phyloP scores from a whole-genome alignment of 53 echinoderm and acorn worm species.

The Pentamera pediparva region DNA sequence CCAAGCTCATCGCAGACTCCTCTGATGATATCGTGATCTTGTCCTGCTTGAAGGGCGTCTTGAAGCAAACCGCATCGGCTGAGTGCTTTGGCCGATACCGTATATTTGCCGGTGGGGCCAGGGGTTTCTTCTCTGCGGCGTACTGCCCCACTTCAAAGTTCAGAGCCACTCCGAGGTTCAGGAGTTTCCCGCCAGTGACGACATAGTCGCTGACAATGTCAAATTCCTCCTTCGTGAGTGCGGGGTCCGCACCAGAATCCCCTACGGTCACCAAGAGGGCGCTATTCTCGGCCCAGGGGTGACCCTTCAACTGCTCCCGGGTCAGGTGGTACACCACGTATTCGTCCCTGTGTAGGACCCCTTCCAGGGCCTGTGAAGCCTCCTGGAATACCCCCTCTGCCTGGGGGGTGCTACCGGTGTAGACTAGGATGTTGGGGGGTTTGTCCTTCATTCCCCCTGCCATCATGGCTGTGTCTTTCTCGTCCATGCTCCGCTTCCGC shows the following conservation, averaged over 20 bases:
- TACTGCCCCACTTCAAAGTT: slow-evolving; percentile 37
- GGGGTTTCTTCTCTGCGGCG: background rate
- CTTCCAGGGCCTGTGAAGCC: slow-evolving; percentile 44
- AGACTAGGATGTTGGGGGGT: slow-evolving; percentile 85
- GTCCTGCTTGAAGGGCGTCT: slow-evolving; percentile 4
- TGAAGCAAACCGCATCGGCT: slow-evolving; percentile 33
- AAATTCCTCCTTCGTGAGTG: slow-evolving; percentile 17
- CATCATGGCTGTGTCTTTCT: slow-evolving; percentile 9
- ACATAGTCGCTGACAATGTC: slow-evolving; percentile 57
- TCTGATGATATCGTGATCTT: slow-evolving; percentile 26
- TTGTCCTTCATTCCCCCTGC: slow-evolving; percentile 27
- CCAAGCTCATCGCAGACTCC: background rate
- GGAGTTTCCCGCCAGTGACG: slow-evolving; percentile 57
- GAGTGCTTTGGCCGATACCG: slow-evolving; percentile 5
- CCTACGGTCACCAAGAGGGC: slow-evolving; percentile 58
- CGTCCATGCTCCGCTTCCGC: slow-evolving; percentile 46
- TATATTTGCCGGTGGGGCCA: background rate
- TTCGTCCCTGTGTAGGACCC: slow-evolving; percentile 61
- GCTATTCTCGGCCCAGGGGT: slow-evolving; percentile 92
- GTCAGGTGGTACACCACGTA: slow-evolving; percentile 83
- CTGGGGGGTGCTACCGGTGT: slow-evolving; percentile 40
- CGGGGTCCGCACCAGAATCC: background rate
- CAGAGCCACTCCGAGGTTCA: slow-evolving; percentile 50
- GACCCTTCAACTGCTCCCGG: slow-evolving; percentile 35
- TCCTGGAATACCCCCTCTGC: slow-evolving; percentile 30